phyloP scores from a whole-genome alignment of 2,113 vertebrate genomes.

The Engraulis encrasicolus region DNA sequence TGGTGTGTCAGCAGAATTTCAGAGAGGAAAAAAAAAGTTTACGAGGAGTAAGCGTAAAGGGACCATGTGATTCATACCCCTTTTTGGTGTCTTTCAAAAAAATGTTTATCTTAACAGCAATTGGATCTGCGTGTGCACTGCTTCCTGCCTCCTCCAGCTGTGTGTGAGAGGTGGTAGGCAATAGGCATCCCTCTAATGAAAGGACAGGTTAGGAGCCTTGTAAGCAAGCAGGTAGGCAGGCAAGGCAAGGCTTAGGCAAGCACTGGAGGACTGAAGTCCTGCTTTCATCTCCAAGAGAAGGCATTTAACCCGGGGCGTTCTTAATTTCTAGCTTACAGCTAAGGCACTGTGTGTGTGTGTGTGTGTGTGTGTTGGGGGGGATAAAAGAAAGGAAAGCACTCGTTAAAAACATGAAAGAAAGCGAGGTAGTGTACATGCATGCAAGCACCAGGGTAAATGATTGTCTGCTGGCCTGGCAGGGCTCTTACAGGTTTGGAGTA shows the following conservation, averaged over 20 bases:
- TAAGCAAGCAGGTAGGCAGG: not conserved
- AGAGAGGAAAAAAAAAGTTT: not conserved
- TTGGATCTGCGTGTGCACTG: not conserved
- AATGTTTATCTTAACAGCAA: too few species aligned
- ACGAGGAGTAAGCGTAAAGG: not conserved
- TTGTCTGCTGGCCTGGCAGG: constrained; percentile 4
- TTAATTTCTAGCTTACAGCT: not conserved
- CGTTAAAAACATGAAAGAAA: constrained; percentile 38
- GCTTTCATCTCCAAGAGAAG: constrained; percentile 36
- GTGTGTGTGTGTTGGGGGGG: too few species aligned
- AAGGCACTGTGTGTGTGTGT: not conserved
- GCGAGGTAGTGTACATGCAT: not conserved
- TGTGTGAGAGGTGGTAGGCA: not conserved
- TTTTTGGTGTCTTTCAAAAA: too few species aligned
- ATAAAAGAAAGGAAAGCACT: constrained; percentile 5
- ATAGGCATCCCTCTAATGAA: not conserved
- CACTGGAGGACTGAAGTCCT: too few species aligned
- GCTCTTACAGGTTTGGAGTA: constrained; percentile 18
- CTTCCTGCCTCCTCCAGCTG: not conserved
- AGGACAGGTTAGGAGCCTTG: constrained; percentile 14
- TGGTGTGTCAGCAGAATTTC: too few species aligned
- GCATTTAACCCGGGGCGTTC: not conserved
- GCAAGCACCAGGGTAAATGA: not conserved
- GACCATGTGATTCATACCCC: not conserved
- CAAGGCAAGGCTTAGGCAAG: too few species aligned